Percentiles rank a stretch among this genome's conserved stretches.
Conservation (phyloP, 2,113 vertebrate species). For the Cryptomyrus ogoouensis region DNA sequence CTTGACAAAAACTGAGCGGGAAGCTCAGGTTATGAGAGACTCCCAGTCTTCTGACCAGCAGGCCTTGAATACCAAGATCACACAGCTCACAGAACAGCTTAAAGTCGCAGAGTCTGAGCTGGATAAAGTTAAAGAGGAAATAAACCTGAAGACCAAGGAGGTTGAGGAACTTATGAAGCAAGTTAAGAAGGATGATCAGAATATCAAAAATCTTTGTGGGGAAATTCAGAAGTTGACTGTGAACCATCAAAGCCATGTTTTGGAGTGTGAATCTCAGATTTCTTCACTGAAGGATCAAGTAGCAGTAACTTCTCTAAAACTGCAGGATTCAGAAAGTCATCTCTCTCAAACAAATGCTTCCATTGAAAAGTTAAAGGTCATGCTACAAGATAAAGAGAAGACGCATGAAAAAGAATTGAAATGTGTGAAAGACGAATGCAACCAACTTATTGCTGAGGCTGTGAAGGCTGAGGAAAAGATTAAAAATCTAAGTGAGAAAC, state of each 20-base stretch:
- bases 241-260: constrained; percentile 52
- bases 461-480: constrained; percentile 46
- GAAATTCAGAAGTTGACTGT: constrained; percentile 60
- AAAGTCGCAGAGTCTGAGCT: constrained; percentile 56
- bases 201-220: constrained; percentile 60
- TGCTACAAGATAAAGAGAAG: constrained; percentile 57
- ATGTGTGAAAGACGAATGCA: constrained; percentile 64
- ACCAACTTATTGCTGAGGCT: constrained; percentile 61
- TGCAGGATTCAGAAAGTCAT: constrained; percentile 55
- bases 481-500: constrained; percentile 50
- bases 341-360: constrained; percentile 43
- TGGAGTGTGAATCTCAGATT: constrained; percentile 64
- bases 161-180: constrained; percentile 61
- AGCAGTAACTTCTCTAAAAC: constrained; percentile 45
- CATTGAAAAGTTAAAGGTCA: constrained; percentile 49
- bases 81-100: constrained; percentile 59
- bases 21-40: constrained; percentile 59
- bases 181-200: constrained; percentile 53
- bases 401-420: constrained; percentile 67
- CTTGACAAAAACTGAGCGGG: constrained; percentile 63
- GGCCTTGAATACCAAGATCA: constrained; percentile 56
- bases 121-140: constrained; percentile 47
- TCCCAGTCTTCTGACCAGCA: constrained; percentile 67
- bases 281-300: constrained; percentile 67
- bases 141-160: constrained; percentile 58